Evolutionary conservation across 2,888 invertebrate genomes (phyloP).

Genomic region (Volucella inflata): DNA sequence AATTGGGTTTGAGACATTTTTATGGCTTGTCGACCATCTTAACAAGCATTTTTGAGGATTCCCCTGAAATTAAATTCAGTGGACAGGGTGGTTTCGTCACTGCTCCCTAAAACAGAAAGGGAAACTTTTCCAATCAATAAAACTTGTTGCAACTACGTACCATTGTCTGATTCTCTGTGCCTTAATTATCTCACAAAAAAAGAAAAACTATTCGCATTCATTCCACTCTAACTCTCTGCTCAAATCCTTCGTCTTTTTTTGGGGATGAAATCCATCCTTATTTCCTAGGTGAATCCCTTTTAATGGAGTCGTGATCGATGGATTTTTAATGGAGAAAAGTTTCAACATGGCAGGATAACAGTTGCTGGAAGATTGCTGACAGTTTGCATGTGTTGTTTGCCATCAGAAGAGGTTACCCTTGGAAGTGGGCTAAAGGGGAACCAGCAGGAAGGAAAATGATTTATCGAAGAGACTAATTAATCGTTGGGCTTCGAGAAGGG

Average conservation of each 20-base stretch:
- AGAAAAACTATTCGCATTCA: background rate
- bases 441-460: constrained; percentile 56
- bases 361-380: constrained; percentile 58
- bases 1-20: constrained; percentile 52
- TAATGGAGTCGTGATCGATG: constrained; percentile 70
- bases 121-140: constrained; percentile 66
- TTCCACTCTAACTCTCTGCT: background rate
- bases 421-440: background rate
- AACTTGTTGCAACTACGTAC: constrained; percentile 65
- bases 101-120: background rate
- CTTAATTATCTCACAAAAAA: background rate
- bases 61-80: constrained; percentile 47
- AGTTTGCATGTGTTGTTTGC: constrained; percentile 64
- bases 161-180: background rate
- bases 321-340: constrained; percentile 69
- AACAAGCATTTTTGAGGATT: constrained; percentile 35
- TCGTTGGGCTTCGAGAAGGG: constrained; percentile 55
- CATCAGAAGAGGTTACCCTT: constrained; percentile 8
- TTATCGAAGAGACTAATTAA: constrained; percentile 68
- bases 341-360: constrained; percentile 61
- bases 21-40: constrained; percentile 48
- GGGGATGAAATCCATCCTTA: background rate
- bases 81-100: background rate
- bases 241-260: constrained; percentile 1
- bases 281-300: constrained; percentile 17